phyloP scores from a whole-genome alignment of 2,797 vertebrate species.

The Catamblyrhynchus diadema region DNA sequence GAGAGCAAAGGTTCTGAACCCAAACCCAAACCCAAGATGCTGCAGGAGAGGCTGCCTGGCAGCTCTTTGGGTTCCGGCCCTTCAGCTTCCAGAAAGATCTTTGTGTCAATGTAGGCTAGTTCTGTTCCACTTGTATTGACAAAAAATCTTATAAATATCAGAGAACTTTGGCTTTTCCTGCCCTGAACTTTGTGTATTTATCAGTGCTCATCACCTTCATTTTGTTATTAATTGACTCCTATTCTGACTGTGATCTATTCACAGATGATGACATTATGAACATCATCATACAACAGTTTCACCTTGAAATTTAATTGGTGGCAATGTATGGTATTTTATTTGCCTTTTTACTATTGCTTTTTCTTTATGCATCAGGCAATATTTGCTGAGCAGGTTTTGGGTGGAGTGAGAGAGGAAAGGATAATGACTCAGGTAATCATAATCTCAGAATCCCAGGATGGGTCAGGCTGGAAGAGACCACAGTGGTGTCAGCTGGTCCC shows the following conservation, averaged over 20 bases:
- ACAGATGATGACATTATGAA: background rate
- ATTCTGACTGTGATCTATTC: background rate
- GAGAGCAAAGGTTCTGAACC: background rate
- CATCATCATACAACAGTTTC: background rate
- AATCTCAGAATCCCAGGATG: background rate
- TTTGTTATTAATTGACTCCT: background rate
- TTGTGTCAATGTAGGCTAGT: background rate
- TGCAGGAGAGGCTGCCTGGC: background rate
- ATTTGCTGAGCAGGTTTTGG: background rate
- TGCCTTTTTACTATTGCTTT: background rate
- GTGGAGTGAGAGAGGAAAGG: background rate
- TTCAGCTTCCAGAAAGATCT: background rate
- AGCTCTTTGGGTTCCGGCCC: background rate
- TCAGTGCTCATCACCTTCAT: background rate
- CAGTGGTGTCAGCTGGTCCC: background rate
- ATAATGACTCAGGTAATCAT: background rate
- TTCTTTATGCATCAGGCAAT: background rate
- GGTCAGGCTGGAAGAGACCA: background rate
- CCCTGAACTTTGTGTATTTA: background rate
- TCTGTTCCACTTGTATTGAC: background rate
- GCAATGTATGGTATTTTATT: background rate
- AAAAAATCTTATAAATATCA: background rate
- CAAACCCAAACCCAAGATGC: background rate
- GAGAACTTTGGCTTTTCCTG: background rate
- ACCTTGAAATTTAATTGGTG: background rate